Conservation (phyloP, 2,888 invertebrate species). For the Lochmaea crataegi region DNA sequence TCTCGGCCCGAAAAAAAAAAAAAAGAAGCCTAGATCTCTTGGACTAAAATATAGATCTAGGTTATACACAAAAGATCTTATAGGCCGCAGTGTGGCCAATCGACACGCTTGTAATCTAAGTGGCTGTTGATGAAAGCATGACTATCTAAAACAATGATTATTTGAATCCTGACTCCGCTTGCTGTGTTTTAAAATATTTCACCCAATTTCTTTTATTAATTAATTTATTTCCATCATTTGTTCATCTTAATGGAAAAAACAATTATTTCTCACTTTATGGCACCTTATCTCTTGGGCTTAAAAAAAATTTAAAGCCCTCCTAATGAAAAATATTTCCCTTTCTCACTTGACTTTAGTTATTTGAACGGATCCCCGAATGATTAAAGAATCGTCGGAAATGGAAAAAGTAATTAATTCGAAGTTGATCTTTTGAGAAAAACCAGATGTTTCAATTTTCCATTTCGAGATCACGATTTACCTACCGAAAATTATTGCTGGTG, state of each 20-base stretch:
- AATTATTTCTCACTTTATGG: neutral
- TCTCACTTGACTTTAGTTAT: slow-evolving; percentile 33
- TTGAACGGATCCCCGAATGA: slow-evolving; percentile 43
- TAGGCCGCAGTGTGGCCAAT: too few relatives aligned
- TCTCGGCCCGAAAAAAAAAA: too few relatives aligned
- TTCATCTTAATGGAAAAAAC: neutral
- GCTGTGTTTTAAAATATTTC: too few relatives aligned
- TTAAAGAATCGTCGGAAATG: slow-evolving; percentile 51
- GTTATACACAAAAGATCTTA: too few relatives aligned
- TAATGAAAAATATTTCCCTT: slow-evolving; percentile 16
- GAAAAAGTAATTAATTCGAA: slow-evolving; percentile 58
- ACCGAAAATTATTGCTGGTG: slow-evolving; percentile 54
- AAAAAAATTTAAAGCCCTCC: slow-evolving; percentile 10
- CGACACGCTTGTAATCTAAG: too few relatives aligned
- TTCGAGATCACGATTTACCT: slow-evolving; percentile 58
- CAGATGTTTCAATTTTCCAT: slow-evolving; percentile 58
- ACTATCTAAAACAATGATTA: too few relatives aligned
- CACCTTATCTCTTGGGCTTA: neutral
- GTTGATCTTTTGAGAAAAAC: slow-evolving; percentile 58
- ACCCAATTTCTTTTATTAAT: too few relatives aligned
- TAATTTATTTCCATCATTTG: too few relatives aligned
- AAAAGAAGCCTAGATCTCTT: too few relatives aligned
- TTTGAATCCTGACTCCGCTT: too few relatives aligned
- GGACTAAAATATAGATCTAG: too few relatives aligned
- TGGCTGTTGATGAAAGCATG: too few relatives aligned